Percentiles rank a stretch among this genome's conserved stretches.
Conservation (phyloP, 2,888 invertebrate species). For the Metallyticus violacea region DNA sequence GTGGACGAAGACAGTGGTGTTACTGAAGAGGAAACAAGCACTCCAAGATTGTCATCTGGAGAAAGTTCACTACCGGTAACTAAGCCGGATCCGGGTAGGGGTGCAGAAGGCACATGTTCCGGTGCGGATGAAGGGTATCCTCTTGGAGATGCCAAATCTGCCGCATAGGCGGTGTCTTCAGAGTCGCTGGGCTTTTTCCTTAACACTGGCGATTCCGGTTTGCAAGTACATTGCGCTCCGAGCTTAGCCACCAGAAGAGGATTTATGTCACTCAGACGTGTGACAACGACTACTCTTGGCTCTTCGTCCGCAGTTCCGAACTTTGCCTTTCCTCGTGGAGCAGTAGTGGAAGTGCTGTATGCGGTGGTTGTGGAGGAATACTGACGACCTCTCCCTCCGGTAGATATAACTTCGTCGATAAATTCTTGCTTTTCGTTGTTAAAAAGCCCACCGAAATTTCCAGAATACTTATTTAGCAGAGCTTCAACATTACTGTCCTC, state of each 20-base stretch:
- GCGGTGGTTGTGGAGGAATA: neutral
- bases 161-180: neutral
- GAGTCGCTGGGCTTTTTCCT: neutral
- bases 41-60: neutral
- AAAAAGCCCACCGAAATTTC: constrained; percentile 26
- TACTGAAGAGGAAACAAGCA: neutral
- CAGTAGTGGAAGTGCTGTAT: neutral
- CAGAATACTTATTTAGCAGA: constrained; percentile 31
- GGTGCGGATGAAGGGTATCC: neutral
- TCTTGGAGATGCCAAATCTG: neutral
- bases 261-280: constrained; percentile 65
- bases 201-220: constrained; percentile 35
- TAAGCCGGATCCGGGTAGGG: constrained; percentile 1
- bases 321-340: neutral
- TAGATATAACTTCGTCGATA: constrained; percentile 27
- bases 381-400: constrained; percentile 3
- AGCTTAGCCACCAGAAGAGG: constrained; percentile 67
- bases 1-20: neutral
- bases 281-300: constrained; percentile 40
- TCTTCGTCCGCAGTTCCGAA: neutral
- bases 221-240: constrained; percentile 71
- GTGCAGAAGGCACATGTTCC: neutral
- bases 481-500: constrained; percentile 25
- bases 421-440: constrained; percentile 30
- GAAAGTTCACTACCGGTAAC: neutral